These are phyloP conservation scores for Hermaeophaga mercurialis DNA, from an alignment of 2,888 invertebrate species.

Conservation along the genomic window DNA sequence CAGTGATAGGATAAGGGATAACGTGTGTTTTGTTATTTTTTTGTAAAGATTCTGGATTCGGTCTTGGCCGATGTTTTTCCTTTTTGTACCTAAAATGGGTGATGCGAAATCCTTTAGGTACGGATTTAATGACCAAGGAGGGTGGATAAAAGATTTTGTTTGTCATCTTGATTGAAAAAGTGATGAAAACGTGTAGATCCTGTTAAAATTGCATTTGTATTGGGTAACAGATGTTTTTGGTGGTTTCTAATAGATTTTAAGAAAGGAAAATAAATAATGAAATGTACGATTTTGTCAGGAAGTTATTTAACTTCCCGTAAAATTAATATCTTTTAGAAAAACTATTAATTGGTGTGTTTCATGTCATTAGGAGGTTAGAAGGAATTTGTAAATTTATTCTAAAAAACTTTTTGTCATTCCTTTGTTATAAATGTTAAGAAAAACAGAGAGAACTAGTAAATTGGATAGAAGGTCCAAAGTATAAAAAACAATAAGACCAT, in stretches of 20 bases:
- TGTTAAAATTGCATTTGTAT: slow-evolving; percentile 31
- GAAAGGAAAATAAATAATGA: no score
- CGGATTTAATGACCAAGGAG: slow-evolving; percentile 33
- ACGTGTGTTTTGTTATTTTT: slow-evolving; percentile 29
- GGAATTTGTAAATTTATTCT: no score
- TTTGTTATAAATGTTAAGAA: no score
- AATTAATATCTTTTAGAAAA: no score
- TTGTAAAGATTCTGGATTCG: slow-evolving; percentile 21
- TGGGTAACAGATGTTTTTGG: slow-evolving; percentile 24
- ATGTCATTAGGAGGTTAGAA: no score
- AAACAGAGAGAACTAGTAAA: no score
- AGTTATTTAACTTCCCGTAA: no score
- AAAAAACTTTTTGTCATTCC: no score
- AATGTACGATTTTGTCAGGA: no score
- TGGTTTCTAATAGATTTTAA: not conserved
- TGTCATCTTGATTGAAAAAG: slow-evolving; percentile 37
- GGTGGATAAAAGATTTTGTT: slow-evolving; percentile 35
- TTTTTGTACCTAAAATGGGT: slow-evolving; percentile 26
- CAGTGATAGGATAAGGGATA: slow-evolving; percentile 27
- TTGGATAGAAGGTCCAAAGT: no score
- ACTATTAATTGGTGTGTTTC: no score
- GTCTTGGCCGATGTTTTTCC: slow-evolving; percentile 9
- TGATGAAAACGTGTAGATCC: slow-evolving; percentile 37
- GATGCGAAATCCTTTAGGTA: slow-evolving; percentile 37
- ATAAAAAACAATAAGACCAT: no score